A percentile compares a stretch with the other conserved stretches of the same genome.
Evolutionary conservation across 2,113 vertebrate genomes (phyloP).

Genomic region (Hippoglossus stenolepis): DNA sequence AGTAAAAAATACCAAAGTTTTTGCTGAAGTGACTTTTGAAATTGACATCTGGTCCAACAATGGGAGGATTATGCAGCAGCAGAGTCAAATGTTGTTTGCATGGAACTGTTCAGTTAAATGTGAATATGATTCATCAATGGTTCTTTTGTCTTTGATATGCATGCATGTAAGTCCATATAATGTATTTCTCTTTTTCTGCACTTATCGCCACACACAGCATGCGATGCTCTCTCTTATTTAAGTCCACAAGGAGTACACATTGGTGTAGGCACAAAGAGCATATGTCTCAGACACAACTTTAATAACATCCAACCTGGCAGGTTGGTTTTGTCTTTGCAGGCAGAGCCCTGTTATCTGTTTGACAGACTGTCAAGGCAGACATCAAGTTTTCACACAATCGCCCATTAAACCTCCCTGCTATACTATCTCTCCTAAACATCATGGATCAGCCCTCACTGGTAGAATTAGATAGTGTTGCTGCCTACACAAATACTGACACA

Average conservation of each 20-base stretch:
- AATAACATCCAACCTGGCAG: constrained; percentile 56
- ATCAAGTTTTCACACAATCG: constrained; percentile 59
- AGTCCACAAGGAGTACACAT: constrained; percentile 14
- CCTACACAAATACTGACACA: constrained; percentile 61
- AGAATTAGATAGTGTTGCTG: constrained; percentile 57
- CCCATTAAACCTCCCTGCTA: constrained; percentile 47
- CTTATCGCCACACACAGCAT: constrained; percentile 37
- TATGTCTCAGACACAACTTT: constrained; percentile 43
- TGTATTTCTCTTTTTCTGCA: constrained; percentile 20
- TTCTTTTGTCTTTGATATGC: constrained; percentile 14
- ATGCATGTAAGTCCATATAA: neutral
- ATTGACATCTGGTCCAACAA: neutral
- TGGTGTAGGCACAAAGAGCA: constrained; percentile 33
- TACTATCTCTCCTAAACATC: constrained; percentile 63
- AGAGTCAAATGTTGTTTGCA: neutral
- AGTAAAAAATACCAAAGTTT: neutral
- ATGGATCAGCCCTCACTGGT: constrained; percentile 55
- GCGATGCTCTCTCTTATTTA: constrained; percentile 21
- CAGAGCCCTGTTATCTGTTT: constrained; percentile 57
- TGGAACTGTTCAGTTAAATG: constrained; percentile 5
- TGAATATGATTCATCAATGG: constrained; percentile 3
- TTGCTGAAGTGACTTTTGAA: neutral
- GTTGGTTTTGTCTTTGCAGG: constrained; percentile 44
- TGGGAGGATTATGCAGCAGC: constrained; percentile 13
- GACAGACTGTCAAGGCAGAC: constrained; percentile 59